Base-by-base conservation (phyloP, 2,797 vertebrate genomes). In the Argya squamiceps region DNA sequence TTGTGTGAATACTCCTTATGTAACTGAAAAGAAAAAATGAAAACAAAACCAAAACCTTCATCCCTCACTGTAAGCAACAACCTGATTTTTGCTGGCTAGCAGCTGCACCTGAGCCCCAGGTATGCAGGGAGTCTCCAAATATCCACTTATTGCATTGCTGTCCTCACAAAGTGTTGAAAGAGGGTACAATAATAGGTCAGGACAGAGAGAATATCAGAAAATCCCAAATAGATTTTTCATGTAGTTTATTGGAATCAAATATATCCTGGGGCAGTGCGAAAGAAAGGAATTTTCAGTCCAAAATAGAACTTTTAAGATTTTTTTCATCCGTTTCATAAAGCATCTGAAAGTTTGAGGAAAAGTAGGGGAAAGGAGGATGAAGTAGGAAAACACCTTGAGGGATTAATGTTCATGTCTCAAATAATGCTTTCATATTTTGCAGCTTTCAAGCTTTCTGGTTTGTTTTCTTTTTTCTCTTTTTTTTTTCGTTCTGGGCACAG, bases 131-230 rank as follows among this genome's bases (percentile, higher is more conserved):
- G 70, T 36, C 69, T 94, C 67, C 50, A 47, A 85, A 78, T 73
- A 91, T 24, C 43, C 65, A 20, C 52, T 85, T 81, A 34, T 21
- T 85, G 13, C 63, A 67, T 4, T 86, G 82, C 50, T 30, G 5
- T 55, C 73, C 80, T 89, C 80, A 65, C 39, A 29, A 26, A 56
- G 36, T 53, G 56, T 62, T 84, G 59, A 84, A 84, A 93, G 63
- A 58, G 63, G 59, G 56, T 75, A 37, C 63, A 79, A 6, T 92
- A 95, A 91, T 82, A 88, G 83, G 88, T 90, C 88, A 92, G 88
- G 93, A 92, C 85, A 92, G 85, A 94, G 32, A 59, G 34, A 60
- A 75, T 92, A 95, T 79, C 85, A 93, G 92, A 96, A 95, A 94
- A 92, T 73, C 70, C 83, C 80, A 82, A 94, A 92, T 39, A 95